A percentile compares a stretch with the other conserved stretches of the same genome.
Evolutionary conservation across 2,888 invertebrate species (phyloP).

Genomic region (Drosophila longiperda): DNA sequence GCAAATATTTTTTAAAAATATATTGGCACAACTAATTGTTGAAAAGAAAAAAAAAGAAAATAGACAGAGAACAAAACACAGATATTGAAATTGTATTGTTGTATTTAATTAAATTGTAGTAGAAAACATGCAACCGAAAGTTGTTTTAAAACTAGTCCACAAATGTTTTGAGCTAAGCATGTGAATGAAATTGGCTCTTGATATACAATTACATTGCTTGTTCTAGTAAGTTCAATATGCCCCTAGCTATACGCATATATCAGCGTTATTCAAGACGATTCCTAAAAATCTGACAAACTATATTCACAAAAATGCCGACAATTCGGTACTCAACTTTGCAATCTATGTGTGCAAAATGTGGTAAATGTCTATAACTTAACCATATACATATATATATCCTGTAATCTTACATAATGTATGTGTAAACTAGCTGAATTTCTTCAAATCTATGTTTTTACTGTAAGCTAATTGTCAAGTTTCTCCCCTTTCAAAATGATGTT

Average conservation of each 20-base stretch:
- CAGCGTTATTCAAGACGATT: background rate
- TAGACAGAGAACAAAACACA: constrained; percentile 8
- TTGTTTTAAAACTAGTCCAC: constrained; percentile 19
- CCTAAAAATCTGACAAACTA: constrained; percentile 5
- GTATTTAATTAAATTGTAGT: constrained; percentile 15
- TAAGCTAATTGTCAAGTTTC: constrained; percentile 12
- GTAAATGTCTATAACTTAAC: constrained; percentile 59
- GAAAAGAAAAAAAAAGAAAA: constrained; percentile 23
- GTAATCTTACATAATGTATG: constrained; percentile 18
- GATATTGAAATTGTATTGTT: constrained; percentile 30
- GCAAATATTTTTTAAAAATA: constrained; percentile 65
- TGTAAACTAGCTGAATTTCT: constrained; percentile 48
- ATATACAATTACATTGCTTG: constrained; percentile 10
- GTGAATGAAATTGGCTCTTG: background rate
- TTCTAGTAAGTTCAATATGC: constrained; percentile 17
- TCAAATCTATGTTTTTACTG: constrained; percentile 32
- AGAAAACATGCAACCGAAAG: background rate
- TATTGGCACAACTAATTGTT: constrained; percentile 59
- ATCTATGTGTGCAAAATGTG: constrained; percentile 42
- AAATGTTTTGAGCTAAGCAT: constrained; percentile 2
- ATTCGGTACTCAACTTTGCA: constrained; percentile 40
- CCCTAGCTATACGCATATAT: constrained; percentile 15
- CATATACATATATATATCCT: constrained; percentile 19
- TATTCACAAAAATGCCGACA: background rate
- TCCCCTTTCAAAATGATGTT: constrained; percentile 16